Conservation (phyloP, 2,113 vertebrate genomes). For the Acanthochromis polyacanthus region DNA sequence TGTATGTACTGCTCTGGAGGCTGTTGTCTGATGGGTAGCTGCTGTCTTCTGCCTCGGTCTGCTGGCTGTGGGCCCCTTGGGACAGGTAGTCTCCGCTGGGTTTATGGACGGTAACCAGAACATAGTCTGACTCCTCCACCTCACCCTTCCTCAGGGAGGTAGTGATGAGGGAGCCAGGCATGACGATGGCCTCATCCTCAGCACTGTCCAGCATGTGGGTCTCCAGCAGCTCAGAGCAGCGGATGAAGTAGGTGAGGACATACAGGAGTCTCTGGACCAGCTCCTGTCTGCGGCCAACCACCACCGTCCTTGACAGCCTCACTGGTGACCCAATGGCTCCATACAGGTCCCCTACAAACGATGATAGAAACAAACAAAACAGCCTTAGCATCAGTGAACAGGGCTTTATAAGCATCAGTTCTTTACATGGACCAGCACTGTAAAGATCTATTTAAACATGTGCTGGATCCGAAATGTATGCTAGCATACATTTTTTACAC, state of each 20-base stretch:
- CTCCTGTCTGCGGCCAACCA: conserved; percentile 94
- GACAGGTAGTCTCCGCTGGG: conserved; percentile 90
- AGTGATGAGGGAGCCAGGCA: conserved; percentile 97
- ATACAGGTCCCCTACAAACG: conserved; percentile 91
- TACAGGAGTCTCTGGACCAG: conserved; percentile 97
- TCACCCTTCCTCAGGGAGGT: conserved; percentile 96
- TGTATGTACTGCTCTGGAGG: conserved; percentile 87
- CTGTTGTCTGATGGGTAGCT: conserved; percentile 86
- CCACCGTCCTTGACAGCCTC: conserved; percentile 92
- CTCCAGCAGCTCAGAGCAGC: conserved; percentile 98
- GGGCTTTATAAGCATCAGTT: background rate
- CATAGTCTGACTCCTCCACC: conserved; percentile 97
- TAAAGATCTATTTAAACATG: no score
- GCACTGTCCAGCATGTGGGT: conserved; percentile 93
- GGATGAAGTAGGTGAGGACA: conserved; percentile 98
- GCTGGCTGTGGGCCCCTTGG: conserved; percentile 73
- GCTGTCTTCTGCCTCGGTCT: conserved; percentile 64
- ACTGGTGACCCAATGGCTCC: conserved; percentile 97
- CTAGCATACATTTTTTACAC: no score
- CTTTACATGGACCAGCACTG: no score
- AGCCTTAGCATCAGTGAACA: background rate
- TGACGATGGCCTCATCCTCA: conserved; percentile 96
- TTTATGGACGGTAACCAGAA: conserved; percentile 95
- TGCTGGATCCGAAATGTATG: no score
- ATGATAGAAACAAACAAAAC: background rate